phyloP scores from a whole-genome alignment of 64 coral and sea anemone species.

The Pachyseris speciosa region DNA sequence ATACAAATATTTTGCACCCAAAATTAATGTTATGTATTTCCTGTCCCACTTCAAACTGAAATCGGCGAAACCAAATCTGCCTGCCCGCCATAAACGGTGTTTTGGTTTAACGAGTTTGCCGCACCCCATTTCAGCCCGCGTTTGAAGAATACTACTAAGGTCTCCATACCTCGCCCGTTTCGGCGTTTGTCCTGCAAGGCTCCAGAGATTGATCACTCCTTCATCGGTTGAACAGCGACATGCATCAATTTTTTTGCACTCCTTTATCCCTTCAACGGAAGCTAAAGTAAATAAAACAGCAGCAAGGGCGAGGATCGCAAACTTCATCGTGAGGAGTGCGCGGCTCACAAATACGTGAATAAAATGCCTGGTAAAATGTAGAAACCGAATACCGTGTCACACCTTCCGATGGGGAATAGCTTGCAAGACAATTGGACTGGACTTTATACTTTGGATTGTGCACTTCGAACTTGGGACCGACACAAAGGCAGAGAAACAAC shows the following conservation, averaged over 20 bases:
- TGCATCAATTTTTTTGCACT: constrained; percentile 79
- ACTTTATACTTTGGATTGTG: neutral
- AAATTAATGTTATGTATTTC: neutral
- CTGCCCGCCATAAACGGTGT: neutral
- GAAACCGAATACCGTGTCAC: neutral
- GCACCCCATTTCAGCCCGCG: no score
- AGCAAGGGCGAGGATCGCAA: neutral
- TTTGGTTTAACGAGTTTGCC: no score
- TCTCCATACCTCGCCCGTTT: neutral
- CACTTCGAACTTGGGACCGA: neutral
- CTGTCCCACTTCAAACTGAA: neutral
- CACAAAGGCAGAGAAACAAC: no score
- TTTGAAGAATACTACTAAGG: no score
- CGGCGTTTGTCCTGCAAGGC: constrained; percentile 59
- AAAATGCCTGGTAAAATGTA: neutral
- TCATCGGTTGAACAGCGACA: constrained; percentile 80
- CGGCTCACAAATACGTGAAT: neutral
- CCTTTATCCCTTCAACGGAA: constrained; percentile 32
- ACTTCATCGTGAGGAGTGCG: neutral
- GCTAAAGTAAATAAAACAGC: neutral
- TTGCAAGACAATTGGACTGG: neutral
- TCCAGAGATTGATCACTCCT: constrained; percentile 90
- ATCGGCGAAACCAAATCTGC: neutral
- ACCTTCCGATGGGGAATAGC: neutral
- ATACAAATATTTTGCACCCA: neutral